Base-by-base conservation (phyloP, 1,140 invertebrate genomes). In the Dendroctonus ponderosae region DNA sequence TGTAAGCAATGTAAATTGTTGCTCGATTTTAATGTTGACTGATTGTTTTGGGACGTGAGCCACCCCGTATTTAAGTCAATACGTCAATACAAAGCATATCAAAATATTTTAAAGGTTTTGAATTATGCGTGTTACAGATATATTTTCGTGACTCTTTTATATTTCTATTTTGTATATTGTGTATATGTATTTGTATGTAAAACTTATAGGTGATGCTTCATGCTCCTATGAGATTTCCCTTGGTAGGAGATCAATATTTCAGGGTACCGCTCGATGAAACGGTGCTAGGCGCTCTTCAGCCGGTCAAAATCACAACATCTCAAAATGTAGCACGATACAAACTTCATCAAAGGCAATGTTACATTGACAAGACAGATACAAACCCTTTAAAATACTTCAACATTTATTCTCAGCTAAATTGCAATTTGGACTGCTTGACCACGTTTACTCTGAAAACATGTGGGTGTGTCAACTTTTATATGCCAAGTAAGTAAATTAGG, bases 191-290 rank as follows among this genome's bases (percentile, higher is more conserved):
- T 1, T 26, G 26, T 26, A 2, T 26, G 26, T 26, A 26, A 26
- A 26, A 11, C 53, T 71, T 71, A 43, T 67, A 86, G 85, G 82
- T 88, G 37, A 64, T 85, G 50, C 65, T 86, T 5, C 83, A 85
- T 66, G 83, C 81, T 51, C 84, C 85, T 2, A 80, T 81, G 3
- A 83, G 84, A 69, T 74, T 85, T 15, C 82, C 85, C 7, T 76
- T 80, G 57, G 78, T 83, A 9, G 77, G 80, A 4, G 79, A 82
- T 41, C 79, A 84, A 62, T 83, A 80, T 67, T 82, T 85, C 67
- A 76, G 80, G 52, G 76, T 82, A 58, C 83, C 83, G 6, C 75
- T 84, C 26, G 74, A 82, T 66, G 78, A 83, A 73, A 80, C 83
- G 54, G 80, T 83, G 12, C 43, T 70, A 12, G 74, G 51, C 14